Evolutionary conservation across 2,797 vertebrate species (phyloP), one percentile per base, ranked within the genome.

Genomic region (Pipistrellus pipistrellus): DNA sequence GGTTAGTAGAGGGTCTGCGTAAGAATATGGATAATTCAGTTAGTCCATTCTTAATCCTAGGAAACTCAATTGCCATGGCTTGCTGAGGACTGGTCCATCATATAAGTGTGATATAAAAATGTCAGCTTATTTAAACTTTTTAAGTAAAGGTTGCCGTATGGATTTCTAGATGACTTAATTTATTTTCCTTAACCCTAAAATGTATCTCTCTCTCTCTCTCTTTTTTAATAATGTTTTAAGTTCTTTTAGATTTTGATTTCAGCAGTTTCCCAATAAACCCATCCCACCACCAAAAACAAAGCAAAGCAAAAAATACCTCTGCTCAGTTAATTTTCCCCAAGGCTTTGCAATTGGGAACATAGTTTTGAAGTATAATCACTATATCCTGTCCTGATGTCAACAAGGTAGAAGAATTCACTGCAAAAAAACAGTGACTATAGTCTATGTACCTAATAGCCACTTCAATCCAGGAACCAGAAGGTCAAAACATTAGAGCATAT

Each of bases 81-180:
- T 86, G 10, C 46, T 82, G 18, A 91, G 13, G 77, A 10, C 10
- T 81, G 18, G 6, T 73, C 23, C 30, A 44, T 87, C 48, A 81
- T 41, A 17, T n/a, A 89, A 88, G 41, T 81, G 32, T 64, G 48
- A 72, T 93, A 90, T 83, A 85, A 90, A 96, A 95, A 76, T 48
- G 25, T 64, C 17, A 59, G 1, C 25, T 27, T 17, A 69, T 76
- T 80, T 93, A 91, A 89, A 89, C 85, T 1, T 44, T 86, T 7
- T 46, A 88, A 78, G 71, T 85, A 68, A 82, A 95, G 59, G 88
- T 59, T 38, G 3, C 8, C 30, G 4, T 73, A 35, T 72, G 0
- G 41, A 73, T 88, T 85, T 91, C 11, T 90, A 72, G 35, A n/a
- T 73, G 27, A 64, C 23, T 55, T 92, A 30, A 75, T 92, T 91